A percentile compares a stretch with the other conserved stretches of the same genome.
phyloP scores from a whole-genome alignment of 2,113 vertebrate genomes.

The Tenebrosternarchus preto region DNA sequence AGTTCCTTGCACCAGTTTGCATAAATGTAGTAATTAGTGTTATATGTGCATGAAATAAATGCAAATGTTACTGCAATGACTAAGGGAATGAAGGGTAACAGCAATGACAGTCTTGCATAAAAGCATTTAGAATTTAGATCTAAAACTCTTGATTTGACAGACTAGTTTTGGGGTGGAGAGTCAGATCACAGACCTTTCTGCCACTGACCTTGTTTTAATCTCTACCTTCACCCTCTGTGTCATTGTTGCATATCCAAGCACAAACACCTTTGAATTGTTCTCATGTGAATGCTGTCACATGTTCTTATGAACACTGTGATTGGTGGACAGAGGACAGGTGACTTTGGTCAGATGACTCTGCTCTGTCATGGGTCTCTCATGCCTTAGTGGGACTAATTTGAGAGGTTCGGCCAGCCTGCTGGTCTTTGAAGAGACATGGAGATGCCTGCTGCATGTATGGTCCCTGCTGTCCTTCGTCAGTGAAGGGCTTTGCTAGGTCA shows the following conservation, averaged over 20 bases:
- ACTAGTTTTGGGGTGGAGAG: constrained; percentile 13
- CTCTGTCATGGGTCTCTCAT: constrained; percentile 8
- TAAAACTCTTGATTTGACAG: constrained; percentile 8
- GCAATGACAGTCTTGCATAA: constrained; percentile 18
- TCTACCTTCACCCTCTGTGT: constrained; percentile 17
- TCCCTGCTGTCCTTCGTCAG: constrained; percentile 2
- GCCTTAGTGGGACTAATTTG: constrained; percentile 28
- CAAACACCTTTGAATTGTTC: constrained; percentile 33
- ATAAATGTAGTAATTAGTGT: no score
- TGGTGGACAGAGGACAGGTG: constrained; percentile 31
- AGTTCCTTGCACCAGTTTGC: no score
- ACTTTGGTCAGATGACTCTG: not conserved
- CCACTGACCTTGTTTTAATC: constrained; percentile 34
- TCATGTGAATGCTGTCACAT: constrained; percentile 47
- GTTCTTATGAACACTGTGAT: constrained; percentile 33
- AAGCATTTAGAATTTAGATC: constrained; percentile 9
- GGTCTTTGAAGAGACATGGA: constrained; percentile 41
- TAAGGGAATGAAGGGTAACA: not conserved
- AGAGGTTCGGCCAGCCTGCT: constrained; percentile 17
- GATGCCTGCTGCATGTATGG: constrained; percentile 23
- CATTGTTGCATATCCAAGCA: constrained; percentile 8
- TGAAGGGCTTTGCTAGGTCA: not conserved
- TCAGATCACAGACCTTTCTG: constrained; percentile 6
- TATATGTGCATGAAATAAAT: no score
- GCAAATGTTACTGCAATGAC: not conserved